Percentiles rank a stretch among this genome's conserved stretches.
phyloP scores from a whole-genome alignment of 2,113 vertebrate species.

The Hydropotes inermis region DNA sequence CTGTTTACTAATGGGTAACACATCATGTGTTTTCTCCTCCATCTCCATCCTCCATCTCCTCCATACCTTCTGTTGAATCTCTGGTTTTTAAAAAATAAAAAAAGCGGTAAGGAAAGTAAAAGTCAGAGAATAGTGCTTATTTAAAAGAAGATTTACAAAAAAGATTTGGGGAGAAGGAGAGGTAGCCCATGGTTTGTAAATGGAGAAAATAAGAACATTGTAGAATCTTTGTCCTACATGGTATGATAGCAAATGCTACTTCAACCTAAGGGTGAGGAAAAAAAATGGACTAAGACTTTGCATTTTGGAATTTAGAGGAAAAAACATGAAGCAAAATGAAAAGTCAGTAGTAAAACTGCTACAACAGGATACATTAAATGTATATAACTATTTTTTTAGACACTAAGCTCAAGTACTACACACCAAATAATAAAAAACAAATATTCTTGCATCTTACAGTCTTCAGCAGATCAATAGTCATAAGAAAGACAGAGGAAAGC shows the following conservation, averaged over 20 bases:
- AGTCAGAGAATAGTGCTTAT: background rate
- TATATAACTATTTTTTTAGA: background rate
- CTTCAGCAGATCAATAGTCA: background rate
- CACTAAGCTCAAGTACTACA: background rate
- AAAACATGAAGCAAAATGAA: background rate
- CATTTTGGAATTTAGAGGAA: background rate
- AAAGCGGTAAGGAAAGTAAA: background rate
- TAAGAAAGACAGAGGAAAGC: background rate
- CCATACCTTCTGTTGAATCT: background rate
- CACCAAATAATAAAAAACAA: slow-evolving; percentile 51
- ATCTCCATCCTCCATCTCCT: too few species aligned
- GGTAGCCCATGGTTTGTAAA: background rate
- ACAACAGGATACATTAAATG: background rate
- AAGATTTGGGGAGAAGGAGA: background rate
- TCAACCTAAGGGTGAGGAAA: background rate
- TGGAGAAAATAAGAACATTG: background rate
- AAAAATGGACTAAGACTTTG: background rate
- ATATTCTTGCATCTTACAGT: background rate
- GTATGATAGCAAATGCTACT: background rate
- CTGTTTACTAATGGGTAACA: background rate
- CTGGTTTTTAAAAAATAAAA: background rate
- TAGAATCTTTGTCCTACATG: background rate
- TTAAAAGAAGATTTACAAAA: background rate
- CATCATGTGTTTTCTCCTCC: background rate
- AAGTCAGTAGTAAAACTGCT: background rate